phyloP scores from a whole-genome alignment of 2,797 vertebrate genomes.

The Tapirus indicus region DNA sequence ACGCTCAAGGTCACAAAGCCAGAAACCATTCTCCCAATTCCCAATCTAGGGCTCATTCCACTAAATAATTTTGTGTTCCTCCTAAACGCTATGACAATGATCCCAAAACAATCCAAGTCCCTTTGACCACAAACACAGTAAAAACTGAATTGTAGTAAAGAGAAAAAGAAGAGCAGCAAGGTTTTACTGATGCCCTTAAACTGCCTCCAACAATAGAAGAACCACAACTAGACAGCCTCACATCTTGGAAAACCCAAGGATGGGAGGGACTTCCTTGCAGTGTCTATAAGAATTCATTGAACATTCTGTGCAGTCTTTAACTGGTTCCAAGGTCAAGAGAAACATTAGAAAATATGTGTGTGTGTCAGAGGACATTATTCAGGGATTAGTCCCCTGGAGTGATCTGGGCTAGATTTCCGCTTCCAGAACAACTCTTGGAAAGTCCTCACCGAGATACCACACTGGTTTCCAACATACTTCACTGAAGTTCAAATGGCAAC shows the following conservation, averaged over 20 bases:
- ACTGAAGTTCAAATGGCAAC: background rate
- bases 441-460: conserved; percentile 36
- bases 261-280: background rate
- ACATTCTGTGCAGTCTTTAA: conserved; percentile 69
- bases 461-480: conserved; percentile 38
- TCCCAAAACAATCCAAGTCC: background rate
- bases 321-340: conserved; percentile 79
- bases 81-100: background rate
- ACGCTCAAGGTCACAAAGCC: background rate
- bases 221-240: background rate
- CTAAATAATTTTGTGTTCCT: background rate
- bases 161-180: background rate
- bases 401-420: conserved; percentile 75
- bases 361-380: conserved; percentile 71
- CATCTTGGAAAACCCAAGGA: background rate
- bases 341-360: conserved; percentile 73
- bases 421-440: conserved; percentile 76
- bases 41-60: background rate
- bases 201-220: background rate
- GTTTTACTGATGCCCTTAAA: background rate
- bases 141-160: background rate
- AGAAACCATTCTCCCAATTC: background rate
- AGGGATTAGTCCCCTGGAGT: conserved; percentile 77
- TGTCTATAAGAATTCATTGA: conserved; percentile 13
- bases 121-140: background rate